Percentiles rank a stretch among this genome's conserved stretches.
These are phyloP conservation scores for Onthophagus taurus DNA, from an alignment of 1,140 invertebrate genomes.

Conservation along the genomic window DNA sequence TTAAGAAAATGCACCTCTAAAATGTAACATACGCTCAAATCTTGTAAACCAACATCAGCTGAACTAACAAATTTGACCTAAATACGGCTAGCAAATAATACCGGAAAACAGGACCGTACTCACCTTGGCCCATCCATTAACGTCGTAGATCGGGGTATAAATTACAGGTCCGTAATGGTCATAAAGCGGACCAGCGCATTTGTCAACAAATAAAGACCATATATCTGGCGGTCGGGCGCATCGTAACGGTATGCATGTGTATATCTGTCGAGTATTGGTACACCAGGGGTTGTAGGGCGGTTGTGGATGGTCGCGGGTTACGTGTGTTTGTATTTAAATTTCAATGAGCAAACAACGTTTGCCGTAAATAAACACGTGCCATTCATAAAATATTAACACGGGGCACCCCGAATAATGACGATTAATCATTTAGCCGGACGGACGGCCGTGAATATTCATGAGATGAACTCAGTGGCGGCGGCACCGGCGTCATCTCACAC, in stretches of 20 bases:
- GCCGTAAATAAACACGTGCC: slow-evolving; percentile 32
- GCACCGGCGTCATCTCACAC: slow-evolving; percentile 6
- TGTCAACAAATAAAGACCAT: slow-evolving; percentile 11
- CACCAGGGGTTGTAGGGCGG: too few species aligned
- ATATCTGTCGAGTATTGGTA: too few species aligned
- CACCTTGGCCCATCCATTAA: neutral
- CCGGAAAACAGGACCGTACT: neutral
- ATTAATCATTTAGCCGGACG: slow-evolving; percentile 34
- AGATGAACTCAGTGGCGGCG: slow-evolving; percentile 15
- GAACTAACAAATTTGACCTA: neutral
- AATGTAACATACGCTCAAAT: too few species aligned
- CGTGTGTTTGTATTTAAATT: slow-evolving; percentile 17
- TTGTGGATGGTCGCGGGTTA: too few species aligned
- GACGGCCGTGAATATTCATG: slow-evolving; percentile 35
- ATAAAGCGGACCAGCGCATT: slow-evolving; percentile 12
- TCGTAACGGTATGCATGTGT: too few species aligned
- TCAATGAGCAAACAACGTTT: slow-evolving; percentile 26
- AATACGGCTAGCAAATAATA: neutral
- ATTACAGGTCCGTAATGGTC: slow-evolving; percentile 9
- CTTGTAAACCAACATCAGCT: too few species aligned
- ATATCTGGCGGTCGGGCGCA: slow-evolving; percentile 5
- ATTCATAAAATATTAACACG: slow-evolving; percentile 34
- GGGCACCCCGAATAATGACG: slow-evolving; percentile 32
- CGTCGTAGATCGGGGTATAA: too few species aligned
- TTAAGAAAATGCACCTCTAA: too few species aligned